Base-by-base conservation (phyloP, 30 jellyfish, hydroid and myxozoan genomes). In the Chrysaora quinquecirrha region DNA sequence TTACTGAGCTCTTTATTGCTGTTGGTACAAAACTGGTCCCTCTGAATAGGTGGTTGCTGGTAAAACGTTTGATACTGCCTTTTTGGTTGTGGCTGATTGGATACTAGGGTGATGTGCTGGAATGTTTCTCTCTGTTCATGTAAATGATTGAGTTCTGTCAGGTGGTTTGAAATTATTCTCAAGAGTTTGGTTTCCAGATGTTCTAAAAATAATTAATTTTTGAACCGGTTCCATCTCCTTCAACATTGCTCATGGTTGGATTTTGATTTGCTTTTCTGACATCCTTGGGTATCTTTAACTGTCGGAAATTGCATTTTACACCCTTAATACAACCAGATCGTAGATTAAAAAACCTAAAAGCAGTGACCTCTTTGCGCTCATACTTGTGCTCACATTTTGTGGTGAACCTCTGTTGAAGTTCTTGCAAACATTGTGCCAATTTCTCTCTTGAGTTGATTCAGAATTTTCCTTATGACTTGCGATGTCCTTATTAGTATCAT, bases 271-370 rank as follows among this genome's bases (percentile, higher is more conserved):
- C 77, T 64, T 48, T 49, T 64, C 24, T 33, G 77, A 64, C 77
- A 48, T 30, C 9, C 29, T 64, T 6, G 16, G 77, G 29, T 0
- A 20, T 24, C 29, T 64, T 24, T 21, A 64, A 64, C 23, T 64
- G 77, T 12, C 23, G 77, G 50, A 0, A 64, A 22, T 64, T 64
- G 77, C 77, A 24, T 64, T 64, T 48, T 2, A 64, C n/a, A 48
- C 77, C 60, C 60, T 64, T 64, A 64, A 49, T 2, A 21, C 77
- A 64, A 24, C 77, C 77, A 64, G 77, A 64, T 64, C 29, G 77
- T 20, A 48, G 23, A 64, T 64, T 64, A 49, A 20, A 64, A 33
- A 64, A 64, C n/a, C n/a, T n/a, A n/a, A n/a, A n/a, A n/a, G n/a
- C n/a, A n/a, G n/a, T n/a, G n/a, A n/a, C n/a, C n/a, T n/a, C n/a